Evolutionary conservation across 2,888 invertebrate genomes (phyloP), one percentile per base, ranked within the genome.

Genomic region (Eupeodes luniger): DNA sequence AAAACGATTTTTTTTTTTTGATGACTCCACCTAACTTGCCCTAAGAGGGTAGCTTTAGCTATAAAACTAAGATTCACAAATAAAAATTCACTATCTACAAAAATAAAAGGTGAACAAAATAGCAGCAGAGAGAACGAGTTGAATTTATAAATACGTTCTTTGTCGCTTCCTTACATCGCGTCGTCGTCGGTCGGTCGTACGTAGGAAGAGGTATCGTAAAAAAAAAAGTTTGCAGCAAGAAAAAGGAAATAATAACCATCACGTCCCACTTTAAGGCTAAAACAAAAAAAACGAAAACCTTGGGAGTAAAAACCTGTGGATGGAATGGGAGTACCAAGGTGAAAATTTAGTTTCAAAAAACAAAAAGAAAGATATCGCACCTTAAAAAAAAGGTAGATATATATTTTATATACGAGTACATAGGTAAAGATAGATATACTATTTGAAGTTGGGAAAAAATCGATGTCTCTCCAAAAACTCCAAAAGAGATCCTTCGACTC

Each of bases 91-190:
- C 55, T 11, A 19, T 5, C 36, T 27, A 19, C 34, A 36, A 64
- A 64, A 55, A 34, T 40, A 14, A 27, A 74, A 72, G 40, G 44
- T 57, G 44, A 69, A 55, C 57, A 75, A 69, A 49, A 36, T 53
- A 47, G 27, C 27, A 27, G 27, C n/a, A n/a, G 69, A 84, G 79
- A 80, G 64, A 75, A 80, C 62, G 80, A 80, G 49, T 44, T 16
- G 69, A 76, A 80, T 76, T 76, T n/a, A 69, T 66, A 85, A 80
- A 80, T 70, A 76, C 47, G 11, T 44, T 59, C 53, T 27, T 34
- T 16, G 44, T 19, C 19, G 19, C 19, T 19, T 19, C 19, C 19
- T 19, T 19, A 19, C 19, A 1, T 19, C 19, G 19, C 19, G 19
- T 19, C 19, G 19, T 19, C 19, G 19, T 5, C 55, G 19, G 19